These are phyloP conservation scores for Burhinus bistriatus DNA, from an alignment of 2,113 vertebrate species.

Conservation along the genomic window DNA sequence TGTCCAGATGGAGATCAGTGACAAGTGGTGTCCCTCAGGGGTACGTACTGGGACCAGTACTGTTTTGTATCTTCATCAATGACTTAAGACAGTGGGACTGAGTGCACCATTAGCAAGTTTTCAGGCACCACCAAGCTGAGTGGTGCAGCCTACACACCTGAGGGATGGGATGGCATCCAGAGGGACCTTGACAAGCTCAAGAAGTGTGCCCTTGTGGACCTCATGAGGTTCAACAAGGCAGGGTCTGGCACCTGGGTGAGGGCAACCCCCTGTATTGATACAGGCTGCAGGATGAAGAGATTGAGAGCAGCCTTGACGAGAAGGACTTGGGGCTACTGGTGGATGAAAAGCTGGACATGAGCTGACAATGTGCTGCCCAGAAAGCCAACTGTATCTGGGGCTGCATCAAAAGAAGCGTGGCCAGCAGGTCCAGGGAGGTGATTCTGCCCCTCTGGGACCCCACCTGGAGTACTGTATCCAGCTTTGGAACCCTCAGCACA, in stretches of 20 bases:
- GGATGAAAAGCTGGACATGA: neutral
- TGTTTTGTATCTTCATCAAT: neutral
- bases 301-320: neutral
- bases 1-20: neutral
- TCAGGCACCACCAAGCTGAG: neutral
- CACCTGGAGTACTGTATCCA: neutral
- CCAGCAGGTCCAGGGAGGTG: neutral
- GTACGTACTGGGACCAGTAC: neutral
- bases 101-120: neutral
- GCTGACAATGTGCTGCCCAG: neutral
- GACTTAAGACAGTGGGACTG: neutral
- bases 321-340: neutral
- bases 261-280: neutral
- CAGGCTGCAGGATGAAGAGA: neutral
- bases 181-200: neutral
- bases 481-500: neutral
- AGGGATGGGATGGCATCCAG: neutral
- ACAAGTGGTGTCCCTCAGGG: neutral
- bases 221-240: neutral
- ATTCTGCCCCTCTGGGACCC: neutral
- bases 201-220: neutral
- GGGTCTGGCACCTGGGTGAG: neutral
- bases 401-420: neutral
- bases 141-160: accelerated
- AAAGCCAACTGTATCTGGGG: neutral